These are phyloP conservation scores for Eriosoma lanigerum DNA, from an alignment of 1,140 invertebrate genomes.

Conservation along the genomic window DNA sequence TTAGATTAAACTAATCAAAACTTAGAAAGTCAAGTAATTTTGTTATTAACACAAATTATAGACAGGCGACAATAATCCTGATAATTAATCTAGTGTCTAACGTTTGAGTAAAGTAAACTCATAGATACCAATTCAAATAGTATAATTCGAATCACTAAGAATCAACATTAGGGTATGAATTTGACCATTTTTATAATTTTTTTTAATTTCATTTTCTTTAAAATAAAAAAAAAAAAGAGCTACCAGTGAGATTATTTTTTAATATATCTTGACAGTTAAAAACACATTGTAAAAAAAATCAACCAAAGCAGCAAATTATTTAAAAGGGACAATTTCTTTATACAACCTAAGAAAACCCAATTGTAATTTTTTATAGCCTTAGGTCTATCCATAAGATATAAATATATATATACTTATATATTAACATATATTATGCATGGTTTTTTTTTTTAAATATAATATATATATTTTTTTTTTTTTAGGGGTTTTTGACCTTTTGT, in stretches of 20 bases:
- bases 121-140: not conserved
- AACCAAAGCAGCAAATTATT: constrained; percentile 19
- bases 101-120: not conserved
- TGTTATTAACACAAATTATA: not conserved
- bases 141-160: not conserved
- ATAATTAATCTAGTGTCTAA: not conserved
- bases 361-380: constrained; percentile 29
- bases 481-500: constrained; percentile 58
- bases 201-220: not conserved
- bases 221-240: not conserved
- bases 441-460: not conserved
- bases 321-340: not conserved
- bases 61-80: constrained; percentile 3
- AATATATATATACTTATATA: constrained; percentile 39
- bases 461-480: constrained; percentile 41
- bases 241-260: constrained; percentile 2
- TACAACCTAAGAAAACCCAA: constrained; percentile 27
- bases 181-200: not conserved
- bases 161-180: constrained; percentile 21
- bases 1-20: not conserved
- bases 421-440: constrained; percentile 7
- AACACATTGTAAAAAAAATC: constrained; percentile 12
- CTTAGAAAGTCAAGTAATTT: not conserved
- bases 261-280: constrained; percentile 42
- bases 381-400: constrained; percentile 41